Conservation (phyloP, 2,888 invertebrate species). For the Dorcus hopei region DNA sequence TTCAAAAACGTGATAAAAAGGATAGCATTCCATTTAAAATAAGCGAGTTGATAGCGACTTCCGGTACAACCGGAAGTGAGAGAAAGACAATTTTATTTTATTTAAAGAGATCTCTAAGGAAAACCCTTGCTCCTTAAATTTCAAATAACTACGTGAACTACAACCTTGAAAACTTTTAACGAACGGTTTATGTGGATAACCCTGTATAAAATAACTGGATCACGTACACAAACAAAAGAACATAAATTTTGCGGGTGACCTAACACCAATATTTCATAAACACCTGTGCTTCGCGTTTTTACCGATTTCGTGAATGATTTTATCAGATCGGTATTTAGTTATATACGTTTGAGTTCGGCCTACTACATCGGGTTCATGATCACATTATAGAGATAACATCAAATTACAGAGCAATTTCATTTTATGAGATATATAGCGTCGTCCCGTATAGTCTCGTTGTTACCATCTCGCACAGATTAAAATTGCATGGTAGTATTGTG, state of each 20-base stretch:
- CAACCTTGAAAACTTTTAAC: too few relatives aligned
- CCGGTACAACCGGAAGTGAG: too few relatives aligned
- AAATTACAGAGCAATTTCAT: constrained; percentile 39
- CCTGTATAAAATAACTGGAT: too few relatives aligned
- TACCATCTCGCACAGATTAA: constrained; percentile 2
- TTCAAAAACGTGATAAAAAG: too few relatives aligned
- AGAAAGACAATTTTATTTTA: too few relatives aligned
- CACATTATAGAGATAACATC: constrained; percentile 38
- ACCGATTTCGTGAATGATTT: constrained; percentile 8
- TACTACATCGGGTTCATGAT: constrained; percentile 20
- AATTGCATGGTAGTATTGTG: constrained; percentile 16
- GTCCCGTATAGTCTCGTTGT: background rate
- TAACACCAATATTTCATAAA: background rate
- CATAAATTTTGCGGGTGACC: background rate
- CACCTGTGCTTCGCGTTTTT: constrained; percentile 3
- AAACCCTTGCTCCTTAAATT: too few relatives aligned
- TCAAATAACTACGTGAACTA: too few relatives aligned
- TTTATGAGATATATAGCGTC: constrained; percentile 28
- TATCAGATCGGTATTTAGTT: constrained; percentile 6
- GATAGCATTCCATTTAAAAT: too few relatives aligned
- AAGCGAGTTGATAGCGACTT: too few relatives aligned
- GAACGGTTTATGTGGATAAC: too few relatives aligned
- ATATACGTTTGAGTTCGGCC: background rate
- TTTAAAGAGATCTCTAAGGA: too few relatives aligned
- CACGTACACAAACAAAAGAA: too few relatives aligned